A percentile compares a stretch with the other conserved stretches of the same genome.
phyloP scores from a whole-genome alignment of 2,888 invertebrate genomes.

The Agriopis aurantiaria region DNA sequence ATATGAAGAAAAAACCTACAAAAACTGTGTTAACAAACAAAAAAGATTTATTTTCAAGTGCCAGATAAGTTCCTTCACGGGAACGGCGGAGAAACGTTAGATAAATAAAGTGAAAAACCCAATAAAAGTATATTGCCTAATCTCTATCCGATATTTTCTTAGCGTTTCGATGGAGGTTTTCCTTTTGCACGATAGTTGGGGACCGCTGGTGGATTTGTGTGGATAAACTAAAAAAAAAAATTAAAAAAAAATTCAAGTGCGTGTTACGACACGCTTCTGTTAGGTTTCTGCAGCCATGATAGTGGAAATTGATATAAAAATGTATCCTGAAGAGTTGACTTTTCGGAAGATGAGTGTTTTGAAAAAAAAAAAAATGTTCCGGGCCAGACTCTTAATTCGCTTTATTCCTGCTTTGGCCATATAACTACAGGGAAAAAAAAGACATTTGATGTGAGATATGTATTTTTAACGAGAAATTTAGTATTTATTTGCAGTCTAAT shows the following conservation, averaged over 20 bases:
- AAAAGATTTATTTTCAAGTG: slow-evolving; percentile 80
- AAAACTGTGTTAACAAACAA: slow-evolving; percentile 84
- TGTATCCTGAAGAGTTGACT: too few species aligned
- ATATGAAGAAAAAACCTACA: slow-evolving; percentile 47
- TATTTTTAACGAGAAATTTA: too few species aligned
- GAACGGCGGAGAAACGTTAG: slow-evolving; percentile 68
- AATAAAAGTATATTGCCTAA: slow-evolving; percentile 85
- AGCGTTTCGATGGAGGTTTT: slow-evolving; percentile 79
- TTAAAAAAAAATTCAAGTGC: not conserved
- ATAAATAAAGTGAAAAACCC: slow-evolving; percentile 83
- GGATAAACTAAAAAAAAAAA: slow-evolving; percentile 51
- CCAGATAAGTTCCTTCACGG: slow-evolving; percentile 69
- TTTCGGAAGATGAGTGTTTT: too few species aligned
- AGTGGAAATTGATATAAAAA: too few species aligned
- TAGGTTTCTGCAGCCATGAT: too few species aligned
- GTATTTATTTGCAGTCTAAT: too few species aligned
- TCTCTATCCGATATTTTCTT: slow-evolving; percentile 86
- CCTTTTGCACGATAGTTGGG: slow-evolving; percentile 61
- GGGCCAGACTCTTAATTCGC: too few species aligned
- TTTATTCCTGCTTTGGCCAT: too few species aligned
- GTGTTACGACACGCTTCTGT: not conserved
- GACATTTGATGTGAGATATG: too few species aligned
- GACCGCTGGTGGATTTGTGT: slow-evolving; percentile 40
- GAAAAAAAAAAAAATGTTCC: too few species aligned
- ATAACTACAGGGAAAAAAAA: too few species aligned